Conservation (phyloP, 1,140 invertebrate genomes). For the Nylanderia fulva region DNA sequence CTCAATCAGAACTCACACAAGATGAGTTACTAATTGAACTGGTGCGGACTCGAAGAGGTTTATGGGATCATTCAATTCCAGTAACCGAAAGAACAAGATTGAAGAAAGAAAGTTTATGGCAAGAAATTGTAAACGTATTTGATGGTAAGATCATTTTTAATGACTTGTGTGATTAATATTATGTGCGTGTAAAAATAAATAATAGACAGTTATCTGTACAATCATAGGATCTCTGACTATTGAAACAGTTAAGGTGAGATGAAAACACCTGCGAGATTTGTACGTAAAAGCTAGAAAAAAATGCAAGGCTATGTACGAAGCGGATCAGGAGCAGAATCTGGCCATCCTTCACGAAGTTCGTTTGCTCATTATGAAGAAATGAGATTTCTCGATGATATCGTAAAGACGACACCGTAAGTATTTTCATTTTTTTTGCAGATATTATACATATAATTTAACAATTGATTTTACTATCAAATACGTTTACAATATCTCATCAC, state of each 20-base stretch:
- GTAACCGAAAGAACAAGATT: background rate
- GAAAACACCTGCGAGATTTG: conserved; percentile 5
- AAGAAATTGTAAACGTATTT: background rate
- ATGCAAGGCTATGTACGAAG: conserved; percentile 1
- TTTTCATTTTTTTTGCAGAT: background rate
- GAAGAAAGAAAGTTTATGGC: background rate
- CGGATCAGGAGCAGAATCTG: background rate
- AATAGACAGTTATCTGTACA: background rate
- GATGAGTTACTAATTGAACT: background rate
- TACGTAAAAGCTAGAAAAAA: background rate
- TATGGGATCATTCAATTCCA: background rate
- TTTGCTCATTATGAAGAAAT: conserved; percentile 20
- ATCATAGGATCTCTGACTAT: conserved; percentile 3
- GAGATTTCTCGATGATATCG: background rate
- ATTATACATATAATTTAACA: no score
- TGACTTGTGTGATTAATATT: background rate
- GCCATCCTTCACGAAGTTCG: background rate
- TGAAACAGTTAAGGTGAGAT: background rate
- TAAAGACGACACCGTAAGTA: conserved; percentile 3
- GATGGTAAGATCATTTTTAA: conserved; percentile 4
- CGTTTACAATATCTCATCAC: no score
- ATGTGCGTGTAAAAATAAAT: conserved; percentile 12
- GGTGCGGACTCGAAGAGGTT: background rate
- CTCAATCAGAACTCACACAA: background rate
- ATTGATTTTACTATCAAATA: no score